These are phyloP conservation scores for Streblospio benedicti DNA, from an alignment of 1,140 invertebrate species.

Conservation along the genomic window DNA sequence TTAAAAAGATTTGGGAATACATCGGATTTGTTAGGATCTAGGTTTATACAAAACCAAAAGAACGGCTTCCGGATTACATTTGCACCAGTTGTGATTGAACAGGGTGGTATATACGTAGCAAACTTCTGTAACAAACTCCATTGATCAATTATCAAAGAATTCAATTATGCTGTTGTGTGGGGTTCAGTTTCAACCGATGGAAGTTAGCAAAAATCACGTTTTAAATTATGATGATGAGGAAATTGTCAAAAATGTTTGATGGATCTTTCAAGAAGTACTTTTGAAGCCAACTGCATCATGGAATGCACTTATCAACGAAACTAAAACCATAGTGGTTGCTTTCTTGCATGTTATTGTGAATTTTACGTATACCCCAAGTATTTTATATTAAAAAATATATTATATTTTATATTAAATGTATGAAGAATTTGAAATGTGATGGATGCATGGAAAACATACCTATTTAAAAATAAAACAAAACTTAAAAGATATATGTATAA, in stretches of 20 bases:
- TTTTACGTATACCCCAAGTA: no score
- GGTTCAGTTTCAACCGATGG: conserved; percentile 98
- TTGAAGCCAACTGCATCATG: no score
- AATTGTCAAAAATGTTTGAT: conserved; percentile 63
- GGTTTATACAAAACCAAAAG: conserved; percentile 95
- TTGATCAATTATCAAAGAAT: conserved; percentile 93
- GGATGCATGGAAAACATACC: no score
- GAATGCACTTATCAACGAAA: no score
- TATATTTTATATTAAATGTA: no score
- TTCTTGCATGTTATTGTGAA: no score
- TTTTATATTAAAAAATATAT: no score
- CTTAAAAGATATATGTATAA: no score
- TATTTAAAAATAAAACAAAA: no score
- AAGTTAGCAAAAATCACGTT: conserved; percentile 95
- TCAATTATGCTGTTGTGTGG: conserved; percentile 99
- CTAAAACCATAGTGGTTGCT: no score
- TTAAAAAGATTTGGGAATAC: conserved; percentile 99
- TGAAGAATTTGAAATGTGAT: no score
- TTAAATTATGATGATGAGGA: conserved; percentile 97
- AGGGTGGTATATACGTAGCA: conserved; percentile 77
- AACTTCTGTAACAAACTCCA: conserved; percentile 99
- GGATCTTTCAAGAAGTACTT: no score
- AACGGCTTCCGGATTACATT: conserved; percentile 96
- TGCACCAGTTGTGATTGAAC: conserved; percentile 87
- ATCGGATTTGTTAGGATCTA: conserved; percentile 89